phyloP scores from a whole-genome alignment of 2,888 invertebrate species.

The Pachydiplax longipennis region DNA sequence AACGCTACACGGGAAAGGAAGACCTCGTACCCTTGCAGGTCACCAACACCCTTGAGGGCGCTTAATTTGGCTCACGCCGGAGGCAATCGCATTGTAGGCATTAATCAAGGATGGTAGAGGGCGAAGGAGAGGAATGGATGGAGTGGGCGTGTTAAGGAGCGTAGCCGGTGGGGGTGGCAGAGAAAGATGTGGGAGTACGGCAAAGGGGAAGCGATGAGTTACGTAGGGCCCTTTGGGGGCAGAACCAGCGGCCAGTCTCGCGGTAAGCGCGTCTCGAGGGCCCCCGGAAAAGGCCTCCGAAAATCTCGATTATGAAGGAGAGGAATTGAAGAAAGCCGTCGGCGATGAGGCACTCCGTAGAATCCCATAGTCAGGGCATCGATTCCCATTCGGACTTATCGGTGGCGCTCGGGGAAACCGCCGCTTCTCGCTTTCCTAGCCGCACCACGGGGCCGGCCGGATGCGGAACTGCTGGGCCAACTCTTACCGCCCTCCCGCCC shows the following conservation, averaged over 20 bases:
- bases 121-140: neutral
- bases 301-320: neutral
- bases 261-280: too few relatives aligned
- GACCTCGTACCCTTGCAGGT: neutral
- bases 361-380: neutral
- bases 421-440: neutral
- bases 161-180: neutral
- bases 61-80: neutral
- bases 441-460: constrained; percentile 6
- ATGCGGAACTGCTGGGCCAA: neutral
- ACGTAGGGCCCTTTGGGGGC: neutral
- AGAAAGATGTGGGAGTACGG: neutral
- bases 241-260: neutral
- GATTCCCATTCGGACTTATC: neutral
- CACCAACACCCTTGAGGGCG: neutral
- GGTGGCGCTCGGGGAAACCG: neutral
- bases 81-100: neutral
- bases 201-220: neutral
- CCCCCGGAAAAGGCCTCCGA: neutral
- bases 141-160: neutral
- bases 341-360: neutral
- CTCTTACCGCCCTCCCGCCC: neutral
- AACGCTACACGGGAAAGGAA: neutral
- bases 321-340: neutral
- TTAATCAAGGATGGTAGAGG: neutral